These are phyloP conservation scores for Lucinisca nassula DNA, from an alignment of 2,888 invertebrate genomes.

Conservation along the genomic window DNA sequence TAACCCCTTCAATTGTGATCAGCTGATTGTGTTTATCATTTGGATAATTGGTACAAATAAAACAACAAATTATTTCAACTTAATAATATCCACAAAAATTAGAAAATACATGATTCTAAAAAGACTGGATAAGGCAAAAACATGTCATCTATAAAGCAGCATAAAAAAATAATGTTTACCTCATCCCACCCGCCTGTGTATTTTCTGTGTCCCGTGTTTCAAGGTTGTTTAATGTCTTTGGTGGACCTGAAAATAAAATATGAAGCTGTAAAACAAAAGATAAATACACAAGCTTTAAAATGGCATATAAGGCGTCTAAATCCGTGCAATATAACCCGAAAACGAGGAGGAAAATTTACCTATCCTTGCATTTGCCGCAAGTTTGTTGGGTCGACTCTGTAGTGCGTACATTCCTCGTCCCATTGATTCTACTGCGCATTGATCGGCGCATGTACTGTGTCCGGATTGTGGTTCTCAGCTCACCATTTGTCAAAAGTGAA, in stretches of 20 bases:
- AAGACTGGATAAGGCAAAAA: too few species aligned
- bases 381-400: conserved; percentile 81
- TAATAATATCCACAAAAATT: too few species aligned
- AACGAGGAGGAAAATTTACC: conserved; percentile 73
- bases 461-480: conserved; percentile 43
- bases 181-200: conserved; percentile 76
- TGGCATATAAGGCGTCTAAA: conserved; percentile 32
- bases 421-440: conserved; percentile 66
- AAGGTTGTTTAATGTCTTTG: conserved; percentile 81
- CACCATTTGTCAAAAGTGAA: too few species aligned
- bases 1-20: too few species aligned
- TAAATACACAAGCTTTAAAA: conserved; percentile 49
- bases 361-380: conserved; percentile 80
- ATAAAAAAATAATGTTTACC: conserved; percentile 30
- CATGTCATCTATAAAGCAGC: too few species aligned
- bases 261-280: conserved; percentile 23
- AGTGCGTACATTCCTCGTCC: conserved; percentile 84
- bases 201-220: conserved; percentile 79
- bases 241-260: conserved; percentile 74
- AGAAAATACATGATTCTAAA: too few species aligned
- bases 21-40: too few species aligned
- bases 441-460: conserved; percentile 48
- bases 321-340: conserved; percentile 27
- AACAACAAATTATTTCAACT: too few species aligned
- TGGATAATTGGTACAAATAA: too few species aligned